Base-by-base conservation (phyloP, 2,797 vertebrate species). In the Margarornis squamiger region DNA sequence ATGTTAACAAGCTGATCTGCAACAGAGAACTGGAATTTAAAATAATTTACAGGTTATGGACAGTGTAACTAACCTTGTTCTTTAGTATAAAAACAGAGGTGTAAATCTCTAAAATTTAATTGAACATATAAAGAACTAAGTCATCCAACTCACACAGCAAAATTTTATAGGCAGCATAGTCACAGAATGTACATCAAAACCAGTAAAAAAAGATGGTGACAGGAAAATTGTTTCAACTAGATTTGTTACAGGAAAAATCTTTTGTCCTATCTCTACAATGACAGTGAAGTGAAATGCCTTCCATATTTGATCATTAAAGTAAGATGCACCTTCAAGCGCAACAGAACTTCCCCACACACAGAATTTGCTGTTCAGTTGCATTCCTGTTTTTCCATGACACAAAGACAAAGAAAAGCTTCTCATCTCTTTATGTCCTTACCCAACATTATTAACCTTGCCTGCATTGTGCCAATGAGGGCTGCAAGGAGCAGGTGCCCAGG, bases 171-270 rank as follows among this genome's bases (percentile, higher is more conserved):
- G 91, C 75, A 94, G 94, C 65, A 84, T 32, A 90, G 51, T 94
- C 86, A 84, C 83, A 92, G 76, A 91, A 96, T 70, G 45, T 84
- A 93, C 87, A 92, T 75, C 36, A 92, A 81, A 88, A 81, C 91
- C 41, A 86, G 88, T 89, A 92, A 77, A 95, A 97, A 97, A 90
- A 95, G 26, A 90, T 9, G 24, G 74, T 43, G 34, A 54, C 41
- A 81, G 75, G 45, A 88, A 90, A 94, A 77, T 49, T 68, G 59
- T 89, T 92, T 90, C 72, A 77, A 58, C 43, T 43, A 32, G 59
- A 74, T 90, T 65, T 68, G 65, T 91, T 86, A 54, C 29, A 30
- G 30, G 54, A 87, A 72, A 90, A 88, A 38, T 12, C 10, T 48
- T 24, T 51, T 4, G 21, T 79, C 63, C n/a, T 75, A 55, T 66